These are phyloP conservation scores for Clanis bilineata DNA, from an alignment of 2,888 invertebrate species.

Conservation along the genomic window DNA sequence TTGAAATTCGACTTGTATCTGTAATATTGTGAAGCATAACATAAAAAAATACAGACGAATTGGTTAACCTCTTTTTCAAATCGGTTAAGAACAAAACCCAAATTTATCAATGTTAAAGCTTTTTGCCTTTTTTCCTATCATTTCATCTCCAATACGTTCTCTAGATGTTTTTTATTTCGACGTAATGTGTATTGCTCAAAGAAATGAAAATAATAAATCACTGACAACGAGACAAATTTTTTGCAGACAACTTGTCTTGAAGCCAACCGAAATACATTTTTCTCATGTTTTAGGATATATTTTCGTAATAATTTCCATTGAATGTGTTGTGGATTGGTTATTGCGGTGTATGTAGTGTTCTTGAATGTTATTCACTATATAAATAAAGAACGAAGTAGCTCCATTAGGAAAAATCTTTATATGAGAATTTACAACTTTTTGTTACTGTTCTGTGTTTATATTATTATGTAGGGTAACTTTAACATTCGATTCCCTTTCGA, in stretches of 20 bases:
- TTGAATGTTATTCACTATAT: no score
- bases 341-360: background rate
- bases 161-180: background rate
- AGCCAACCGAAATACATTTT: background rate
- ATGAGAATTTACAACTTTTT: no score
- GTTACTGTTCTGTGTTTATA: no score
- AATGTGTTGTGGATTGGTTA: background rate
- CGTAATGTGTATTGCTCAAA: slow-evolving; percentile 1
- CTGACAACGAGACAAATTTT: background rate
- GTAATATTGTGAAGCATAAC: background rate
- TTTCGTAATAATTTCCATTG: background rate
- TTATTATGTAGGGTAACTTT: no score
- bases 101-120: background rate
- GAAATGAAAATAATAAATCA: slow-evolving; percentile 11
- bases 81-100: background rate
- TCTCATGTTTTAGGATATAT: background rate
- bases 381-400: no score
- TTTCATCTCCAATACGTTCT: background rate
- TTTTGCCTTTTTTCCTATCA: background rate
- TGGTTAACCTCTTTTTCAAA: background rate
- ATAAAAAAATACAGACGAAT: background rate
- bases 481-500: no score
- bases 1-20: no score
- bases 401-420: no score
- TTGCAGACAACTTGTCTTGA: background rate